Evolutionary conservation across 2,113 vertebrate species (phyloP), one percentile per base, ranked within the genome.

Genomic region (Carassius auratus): DNA sequence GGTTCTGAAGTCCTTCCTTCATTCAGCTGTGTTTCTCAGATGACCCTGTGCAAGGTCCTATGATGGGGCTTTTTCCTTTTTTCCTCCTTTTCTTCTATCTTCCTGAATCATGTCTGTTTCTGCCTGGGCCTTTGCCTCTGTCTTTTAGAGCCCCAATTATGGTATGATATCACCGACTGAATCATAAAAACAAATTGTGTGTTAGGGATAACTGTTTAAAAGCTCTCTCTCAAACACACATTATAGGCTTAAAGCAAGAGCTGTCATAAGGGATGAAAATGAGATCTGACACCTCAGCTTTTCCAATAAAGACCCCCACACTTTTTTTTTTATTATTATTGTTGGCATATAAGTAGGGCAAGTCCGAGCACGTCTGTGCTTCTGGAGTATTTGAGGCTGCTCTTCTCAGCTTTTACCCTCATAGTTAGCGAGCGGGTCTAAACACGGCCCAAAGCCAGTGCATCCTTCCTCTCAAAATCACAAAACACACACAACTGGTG

Each of bases 341-440:
- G 87, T 89, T 90, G 81, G 50, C 85, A 75, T 71, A 76, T 88
- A 81, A 55, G 76, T 76, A 14, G 76, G 89, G 75, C 94, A 91
- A 89, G 94, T 84, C 89, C 2, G 7, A 92, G 91, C 95, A 88
- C 89, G 94, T 85, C 91, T 62, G 75, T 61, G 57, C 87, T 88
- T 76, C 89, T 83, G 78, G 89, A 90, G 88, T 92, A 93, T 94
- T 92, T 90, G 88, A 91, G 92, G 91, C 83, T 89, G 92, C 90
- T 92, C 87, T 92, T 94, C 92, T 91, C 92, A 91, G 91, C 91
- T 94, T 93, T 95, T 94, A 94, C 92, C 88, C 87, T 92, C 92
- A 91, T 90, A 84, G 89, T 92, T 91, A 91, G 89, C 80, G 87
- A 26, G 26, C 94, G 92, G 85, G 95, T 91, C 90, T 89, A 71